These are phyloP conservation scores for Philhelius pedissequus DNA, from an alignment of 2,888 invertebrate genomes.

Conservation along the genomic window DNA sequence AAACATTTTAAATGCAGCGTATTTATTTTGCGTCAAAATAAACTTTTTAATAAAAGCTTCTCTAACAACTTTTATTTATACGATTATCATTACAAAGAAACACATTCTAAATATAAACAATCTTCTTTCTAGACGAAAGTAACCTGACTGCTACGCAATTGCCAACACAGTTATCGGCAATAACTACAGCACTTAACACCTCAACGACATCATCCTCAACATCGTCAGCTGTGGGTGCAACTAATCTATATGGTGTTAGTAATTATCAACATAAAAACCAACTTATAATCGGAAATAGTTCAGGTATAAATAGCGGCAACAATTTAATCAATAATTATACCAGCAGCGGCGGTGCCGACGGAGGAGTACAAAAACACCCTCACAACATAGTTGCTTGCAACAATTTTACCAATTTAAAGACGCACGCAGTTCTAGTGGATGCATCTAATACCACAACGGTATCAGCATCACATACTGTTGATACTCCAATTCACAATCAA, in stretches of 20 bases:
- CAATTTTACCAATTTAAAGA: constrained; percentile 59
- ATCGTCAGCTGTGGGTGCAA: constrained; percentile 70
- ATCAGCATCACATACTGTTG: constrained; percentile 71
- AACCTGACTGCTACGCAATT: constrained; percentile 44
- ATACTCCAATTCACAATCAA: constrained; percentile 36
- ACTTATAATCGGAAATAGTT: constrained; percentile 61
- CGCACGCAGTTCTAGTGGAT: constrained; percentile 73
- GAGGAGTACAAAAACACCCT: constrained; percentile 40
- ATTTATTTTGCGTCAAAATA: no score
- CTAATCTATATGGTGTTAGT: constrained; percentile 33
- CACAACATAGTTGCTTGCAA: constrained; percentile 54
- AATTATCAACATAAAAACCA: constrained; percentile 53
- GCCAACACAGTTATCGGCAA: constrained; percentile 37
- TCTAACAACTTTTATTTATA: neutral
- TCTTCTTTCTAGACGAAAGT: constrained; percentile 50
- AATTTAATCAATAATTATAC: constrained; percentile 58
- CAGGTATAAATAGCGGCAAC: constrained; percentile 53
- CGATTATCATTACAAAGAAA: neutral
- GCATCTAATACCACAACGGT: constrained; percentile 75
- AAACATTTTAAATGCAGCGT: no score
- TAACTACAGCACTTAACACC: constrained; percentile 29
- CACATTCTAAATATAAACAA: neutral
- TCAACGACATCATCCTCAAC: constrained; percentile 64
- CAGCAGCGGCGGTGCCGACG: neutral
- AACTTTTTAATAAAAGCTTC: neutral